phyloP scores from a whole-genome alignment of 2,888 invertebrate species.

The Sympetrum striolatum region DNA sequence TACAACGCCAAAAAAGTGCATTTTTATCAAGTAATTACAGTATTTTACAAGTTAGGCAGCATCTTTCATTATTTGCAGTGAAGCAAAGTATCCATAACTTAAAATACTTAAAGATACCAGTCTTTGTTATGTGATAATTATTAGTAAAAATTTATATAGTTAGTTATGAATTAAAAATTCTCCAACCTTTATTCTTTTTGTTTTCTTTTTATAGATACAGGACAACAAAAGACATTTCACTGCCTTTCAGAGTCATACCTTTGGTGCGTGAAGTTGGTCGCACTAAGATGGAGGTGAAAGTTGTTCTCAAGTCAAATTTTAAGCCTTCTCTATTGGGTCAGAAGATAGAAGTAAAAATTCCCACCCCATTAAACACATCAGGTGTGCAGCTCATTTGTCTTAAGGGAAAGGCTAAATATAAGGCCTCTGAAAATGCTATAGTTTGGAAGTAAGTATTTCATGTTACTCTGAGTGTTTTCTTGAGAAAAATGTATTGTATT shows the following conservation, averaged over 20 bases:
- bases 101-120: too few relatives aligned
- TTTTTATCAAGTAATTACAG: too few relatives aligned
- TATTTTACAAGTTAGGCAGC: too few relatives aligned
- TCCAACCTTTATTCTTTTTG: neutral
- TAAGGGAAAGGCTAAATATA: conserved; percentile 99
- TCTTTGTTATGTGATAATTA: too few relatives aligned
- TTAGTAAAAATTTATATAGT: too few relatives aligned
- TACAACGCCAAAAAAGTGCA: too few relatives aligned
- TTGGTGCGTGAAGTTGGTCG: conserved; percentile 97
- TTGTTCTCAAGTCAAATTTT: conserved; percentile 98
- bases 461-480: neutral
- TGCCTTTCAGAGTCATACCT: conserved; percentile 99
- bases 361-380: conserved; percentile 97
- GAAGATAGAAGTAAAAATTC: conserved; percentile 99
- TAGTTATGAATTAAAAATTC: too few relatives aligned
- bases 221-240: conserved; percentile 98
- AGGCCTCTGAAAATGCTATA: conserved; percentile 99
- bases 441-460: conserved; percentile 81
- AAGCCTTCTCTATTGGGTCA: conserved; percentile 97
- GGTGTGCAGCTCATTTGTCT: conserved; percentile 98
- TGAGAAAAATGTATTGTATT: neutral
- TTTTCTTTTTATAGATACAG: conserved; percentile 75
- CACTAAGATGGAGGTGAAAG: conserved; percentile 99
- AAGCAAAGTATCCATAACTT: too few relatives aligned
- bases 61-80: too few relatives aligned